phyloP scores from a whole-genome alignment of 2,888 invertebrate species.

The Julus scanicus region DNA sequence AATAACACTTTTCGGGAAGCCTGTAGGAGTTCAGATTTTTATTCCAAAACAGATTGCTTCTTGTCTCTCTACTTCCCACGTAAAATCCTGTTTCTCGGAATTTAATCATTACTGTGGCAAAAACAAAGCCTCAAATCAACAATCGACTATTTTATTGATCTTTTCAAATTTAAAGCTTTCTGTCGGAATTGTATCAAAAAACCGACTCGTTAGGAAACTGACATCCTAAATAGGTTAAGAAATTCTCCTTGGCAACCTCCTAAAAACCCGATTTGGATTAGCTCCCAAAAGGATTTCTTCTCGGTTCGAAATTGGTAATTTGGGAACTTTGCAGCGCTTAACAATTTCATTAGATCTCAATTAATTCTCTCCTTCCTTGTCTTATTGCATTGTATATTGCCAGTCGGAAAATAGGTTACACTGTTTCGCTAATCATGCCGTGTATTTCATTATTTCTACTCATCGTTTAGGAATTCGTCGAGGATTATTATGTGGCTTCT shows the following conservation, averaged over 20 bases:
- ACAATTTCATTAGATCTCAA: conserved; percentile 10
- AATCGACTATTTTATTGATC: not conserved
- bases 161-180: not conserved
- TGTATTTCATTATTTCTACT: not conserved
- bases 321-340: not conserved
- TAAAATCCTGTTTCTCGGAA: not conserved
- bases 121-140: not conserved
- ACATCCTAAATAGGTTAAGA: not conserved
- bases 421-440: not conserved
- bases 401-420: not conserved
- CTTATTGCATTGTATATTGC: not conserved
- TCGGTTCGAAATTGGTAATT: not conserved
- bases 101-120: not conserved
- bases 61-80: not conserved
- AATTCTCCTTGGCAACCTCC: conserved; percentile 21
- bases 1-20: not conserved
- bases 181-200: not conserved
- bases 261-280: not conserved
- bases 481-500: not conserved
- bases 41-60: not conserved
- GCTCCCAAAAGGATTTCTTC: not conserved
- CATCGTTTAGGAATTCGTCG: not conserved
- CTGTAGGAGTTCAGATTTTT: not conserved
- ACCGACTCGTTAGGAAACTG: not conserved
- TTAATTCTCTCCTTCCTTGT: conserved; percentile 6